These are phyloP conservation scores for Archips xylosteana DNA, from an alignment of 2,888 invertebrate genomes.

Conservation along the genomic window DNA sequence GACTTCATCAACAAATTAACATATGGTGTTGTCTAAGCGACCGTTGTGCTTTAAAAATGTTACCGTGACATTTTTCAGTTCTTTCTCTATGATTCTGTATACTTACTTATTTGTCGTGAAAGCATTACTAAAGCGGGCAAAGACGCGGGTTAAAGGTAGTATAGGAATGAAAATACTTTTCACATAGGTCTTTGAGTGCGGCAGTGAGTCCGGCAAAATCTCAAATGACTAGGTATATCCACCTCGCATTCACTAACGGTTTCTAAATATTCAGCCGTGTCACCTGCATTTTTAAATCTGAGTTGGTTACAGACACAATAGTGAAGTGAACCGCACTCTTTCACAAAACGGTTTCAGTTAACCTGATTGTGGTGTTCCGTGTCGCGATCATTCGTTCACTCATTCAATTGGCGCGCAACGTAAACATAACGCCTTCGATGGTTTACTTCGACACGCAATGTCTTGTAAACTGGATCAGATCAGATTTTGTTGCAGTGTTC, in stretches of 20 bases:
- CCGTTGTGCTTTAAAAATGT: no score
- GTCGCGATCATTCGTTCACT: constrained; percentile 41
- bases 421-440: constrained; percentile 31
- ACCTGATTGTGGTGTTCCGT: constrained; percentile 35
- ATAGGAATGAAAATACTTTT: no score
- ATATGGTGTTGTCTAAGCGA: no score
- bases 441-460: constrained; percentile 13
- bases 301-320: not conserved
- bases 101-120: no score
- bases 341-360: constrained; percentile 21
- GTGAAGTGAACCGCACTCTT: constrained; percentile 7
- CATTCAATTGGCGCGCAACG: constrained; percentile 38
- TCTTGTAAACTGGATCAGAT: constrained; percentile 10
- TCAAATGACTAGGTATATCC: no score
- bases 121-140: no score
- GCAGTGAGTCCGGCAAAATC: no score
- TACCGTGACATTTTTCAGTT: no score
- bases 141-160: no score
- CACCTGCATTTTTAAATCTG: constrained; percentile 2
- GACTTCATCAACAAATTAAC: no score
- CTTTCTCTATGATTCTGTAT: no score
- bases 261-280: not conserved
- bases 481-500: not conserved
- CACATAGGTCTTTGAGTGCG: no score
- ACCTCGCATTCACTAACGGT: not conserved